These are phyloP conservation scores for Aphrophora alni DNA, from an alignment of 2,888 invertebrate genomes.

Conservation along the genomic window DNA sequence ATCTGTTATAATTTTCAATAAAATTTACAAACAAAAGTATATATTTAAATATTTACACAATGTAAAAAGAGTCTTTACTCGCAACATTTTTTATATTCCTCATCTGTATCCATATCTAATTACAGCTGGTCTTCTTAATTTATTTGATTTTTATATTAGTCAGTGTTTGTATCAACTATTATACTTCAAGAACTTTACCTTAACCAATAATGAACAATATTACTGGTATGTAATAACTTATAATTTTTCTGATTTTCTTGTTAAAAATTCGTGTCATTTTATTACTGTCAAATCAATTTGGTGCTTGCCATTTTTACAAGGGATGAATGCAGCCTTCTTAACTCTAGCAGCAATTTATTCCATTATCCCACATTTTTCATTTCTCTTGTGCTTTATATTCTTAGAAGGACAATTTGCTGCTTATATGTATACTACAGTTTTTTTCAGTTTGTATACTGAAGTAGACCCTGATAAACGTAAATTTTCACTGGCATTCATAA, in stretches of 20 bases:
- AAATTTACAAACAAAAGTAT: too few species aligned
- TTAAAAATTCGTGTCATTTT: neutral
- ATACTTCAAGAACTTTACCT: neutral
- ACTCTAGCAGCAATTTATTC: too few species aligned
- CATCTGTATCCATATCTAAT: neutral
- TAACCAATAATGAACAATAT: neutral
- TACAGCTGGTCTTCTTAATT: neutral
- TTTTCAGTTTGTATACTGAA: too few species aligned
- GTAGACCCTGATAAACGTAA: too few species aligned
- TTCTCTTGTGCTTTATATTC: too few species aligned
- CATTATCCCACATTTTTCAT: too few species aligned
- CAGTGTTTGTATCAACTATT: neutral
- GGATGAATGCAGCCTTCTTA: neutral
- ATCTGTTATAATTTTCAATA: too few species aligned
- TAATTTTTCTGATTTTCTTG: neutral
- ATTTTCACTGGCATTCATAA: too few species aligned
- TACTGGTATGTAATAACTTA: neutral
- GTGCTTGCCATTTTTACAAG: neutral
- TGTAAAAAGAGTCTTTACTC: too few species aligned
- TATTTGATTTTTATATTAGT: neutral
- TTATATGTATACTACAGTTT: too few species aligned
- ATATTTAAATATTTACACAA: too few species aligned
- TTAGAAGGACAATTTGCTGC: too few species aligned
- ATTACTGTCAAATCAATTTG: neutral
- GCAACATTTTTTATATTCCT: neutral